These are phyloP conservation scores for Chromoteleia sp. DNA, from an alignment of 2,888 invertebrate genomes.

Conservation along the genomic window DNA sequence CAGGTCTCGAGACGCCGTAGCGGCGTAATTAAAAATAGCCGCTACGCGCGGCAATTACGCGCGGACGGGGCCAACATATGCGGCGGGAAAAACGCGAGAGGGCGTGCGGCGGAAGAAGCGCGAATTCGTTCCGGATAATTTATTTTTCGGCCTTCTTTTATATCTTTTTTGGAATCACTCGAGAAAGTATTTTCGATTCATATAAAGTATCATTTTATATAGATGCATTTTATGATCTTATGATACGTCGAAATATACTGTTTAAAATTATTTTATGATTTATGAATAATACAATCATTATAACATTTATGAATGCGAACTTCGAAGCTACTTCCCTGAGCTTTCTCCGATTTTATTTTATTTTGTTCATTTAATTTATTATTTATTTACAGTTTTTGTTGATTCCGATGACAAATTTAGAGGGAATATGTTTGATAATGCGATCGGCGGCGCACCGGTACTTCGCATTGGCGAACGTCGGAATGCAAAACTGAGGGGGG, in stretches of 20 bases:
- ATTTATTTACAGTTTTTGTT: not conserved
- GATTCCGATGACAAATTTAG: not conserved
- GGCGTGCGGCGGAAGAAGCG: slow-evolving; percentile 4
- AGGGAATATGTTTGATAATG: slow-evolving; percentile 10
- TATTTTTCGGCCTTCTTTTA: not conserved
- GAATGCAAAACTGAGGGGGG: slow-evolving; percentile 35
- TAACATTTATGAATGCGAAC: too few species aligned
- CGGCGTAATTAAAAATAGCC: slow-evolving; percentile 63
- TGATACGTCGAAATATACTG: too few species aligned
- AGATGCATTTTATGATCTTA: too few species aligned
- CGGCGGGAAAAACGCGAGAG: slow-evolving; percentile 23
- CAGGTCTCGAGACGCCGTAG: slow-evolving; percentile 60
- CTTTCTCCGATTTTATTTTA: slow-evolving; percentile 1
- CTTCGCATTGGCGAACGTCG: slow-evolving; percentile 26
- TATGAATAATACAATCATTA: too few species aligned
- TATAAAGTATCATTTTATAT: too few species aligned
- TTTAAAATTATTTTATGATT: too few species aligned
- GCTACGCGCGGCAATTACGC: slow-evolving; percentile 56
- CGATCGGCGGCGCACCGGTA: slow-evolving; percentile 18
- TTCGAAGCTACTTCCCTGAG: too few species aligned
- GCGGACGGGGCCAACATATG: slow-evolving; percentile 37
- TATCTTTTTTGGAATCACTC: too few species aligned
- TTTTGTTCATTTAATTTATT: not conserved
- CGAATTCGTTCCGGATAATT: not conserved
- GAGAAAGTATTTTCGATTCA: not conserved